phyloP scores from a whole-genome alignment of 2,888 invertebrate genomes.

The Cyaniris semiargus region DNA sequence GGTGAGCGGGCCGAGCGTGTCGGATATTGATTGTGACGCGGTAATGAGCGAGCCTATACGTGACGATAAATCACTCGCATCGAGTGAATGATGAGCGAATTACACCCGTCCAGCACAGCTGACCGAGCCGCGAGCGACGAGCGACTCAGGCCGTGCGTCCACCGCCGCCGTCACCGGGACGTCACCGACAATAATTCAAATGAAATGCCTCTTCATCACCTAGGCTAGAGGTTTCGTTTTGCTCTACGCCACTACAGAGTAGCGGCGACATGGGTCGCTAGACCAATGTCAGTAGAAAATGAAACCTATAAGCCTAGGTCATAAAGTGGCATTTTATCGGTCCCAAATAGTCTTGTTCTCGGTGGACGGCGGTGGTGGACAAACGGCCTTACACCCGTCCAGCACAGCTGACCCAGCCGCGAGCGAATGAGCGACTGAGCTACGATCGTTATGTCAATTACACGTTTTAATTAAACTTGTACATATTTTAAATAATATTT shows the following conservation, averaged over 20 bases:
- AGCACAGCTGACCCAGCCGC: slow-evolving; percentile 32
- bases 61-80: slow-evolving; percentile 61
- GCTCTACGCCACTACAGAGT: no score
- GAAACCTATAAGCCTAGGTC: no score
- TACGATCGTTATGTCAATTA: slow-evolving; percentile 1
- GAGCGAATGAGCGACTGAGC: not conserved
- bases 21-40: slow-evolving; percentile 71
- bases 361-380: no score
- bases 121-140: not conserved
- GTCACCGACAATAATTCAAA: no score
- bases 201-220: no score
- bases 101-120: slow-evolving; percentile 39
- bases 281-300: no score
- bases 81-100: slow-evolving; percentile 45
- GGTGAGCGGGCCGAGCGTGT: slow-evolving; percentile 35
- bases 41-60: slow-evolving; percentile 61
- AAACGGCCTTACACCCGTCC: slow-evolving; percentile 37
- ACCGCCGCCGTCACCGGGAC: no score
- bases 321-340: no score
- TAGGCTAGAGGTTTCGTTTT: no score
- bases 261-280: no score
- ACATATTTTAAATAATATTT: not conserved
- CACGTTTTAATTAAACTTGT: not conserved
- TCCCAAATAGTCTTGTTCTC: no score
- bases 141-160: no score